A percentile compares a stretch with the other conserved stretches of the same genome.
Evolutionary conservation across 2,888 invertebrate genomes (phyloP).

Genomic region (Phorcus lineatus): DNA sequence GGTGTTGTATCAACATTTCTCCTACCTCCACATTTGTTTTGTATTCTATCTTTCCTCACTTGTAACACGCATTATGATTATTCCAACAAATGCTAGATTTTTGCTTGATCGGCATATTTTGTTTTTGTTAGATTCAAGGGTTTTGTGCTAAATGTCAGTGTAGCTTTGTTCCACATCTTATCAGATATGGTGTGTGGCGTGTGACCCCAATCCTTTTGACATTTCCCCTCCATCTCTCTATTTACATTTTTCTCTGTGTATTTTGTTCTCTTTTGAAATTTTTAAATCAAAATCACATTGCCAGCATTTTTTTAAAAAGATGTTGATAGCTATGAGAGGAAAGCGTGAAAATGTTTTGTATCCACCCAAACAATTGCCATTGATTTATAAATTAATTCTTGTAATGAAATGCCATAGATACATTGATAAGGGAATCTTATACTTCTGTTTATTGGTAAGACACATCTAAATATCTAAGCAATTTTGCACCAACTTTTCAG

Average conservation of each 20-base stretch:
- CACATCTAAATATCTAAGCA: constrained; percentile 3
- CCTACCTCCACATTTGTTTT: not conserved
- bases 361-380: not conserved
- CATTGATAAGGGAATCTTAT: not conserved
- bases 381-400: not conserved
- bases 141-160: not conserved
- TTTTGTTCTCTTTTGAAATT: not conserved
- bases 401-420: not conserved
- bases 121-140: not conserved
- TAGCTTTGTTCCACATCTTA: not conserved
- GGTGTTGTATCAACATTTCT: not conserved
- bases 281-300: not conserved
- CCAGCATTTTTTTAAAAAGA: not conserved
- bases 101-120: not conserved
- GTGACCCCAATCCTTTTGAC: not conserved
- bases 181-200: not conserved
- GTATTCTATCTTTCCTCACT: not conserved
- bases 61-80: constrained; percentile 2
- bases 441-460: constrained; percentile 3
- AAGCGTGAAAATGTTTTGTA: not conserved
- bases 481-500: not conserved
- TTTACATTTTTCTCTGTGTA: not conserved
- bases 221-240: not conserved
- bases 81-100: not conserved
- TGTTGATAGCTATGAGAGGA: constrained; percentile 10